phyloP scores from a whole-genome alignment of 2,797 vertebrate species.

The Carcharodon carcharias region DNA sequence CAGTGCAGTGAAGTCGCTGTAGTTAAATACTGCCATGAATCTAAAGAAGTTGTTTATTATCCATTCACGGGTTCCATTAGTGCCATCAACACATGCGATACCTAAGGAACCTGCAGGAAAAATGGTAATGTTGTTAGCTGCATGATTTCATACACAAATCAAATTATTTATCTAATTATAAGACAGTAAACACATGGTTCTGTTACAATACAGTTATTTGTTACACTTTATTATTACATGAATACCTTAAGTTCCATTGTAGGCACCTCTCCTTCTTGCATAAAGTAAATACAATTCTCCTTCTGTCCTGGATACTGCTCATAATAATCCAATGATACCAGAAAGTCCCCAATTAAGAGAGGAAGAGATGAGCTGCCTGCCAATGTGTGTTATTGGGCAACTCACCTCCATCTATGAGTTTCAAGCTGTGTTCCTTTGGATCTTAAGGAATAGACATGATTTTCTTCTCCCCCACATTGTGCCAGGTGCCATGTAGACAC shows the following conservation, averaged over 20 bases:
- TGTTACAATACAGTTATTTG: neutral
- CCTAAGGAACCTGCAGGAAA: neutral
- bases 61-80: conserved; percentile 4
- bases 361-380: neutral
- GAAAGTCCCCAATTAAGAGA: neutral
- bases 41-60: conserved; percentile 1
- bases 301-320: neutral
- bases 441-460: neutral
- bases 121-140: neutral
- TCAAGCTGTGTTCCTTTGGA: neutral
- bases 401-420: neutral
- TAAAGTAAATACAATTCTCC: neutral
- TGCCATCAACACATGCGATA: neutral
- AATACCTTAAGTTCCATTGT: neutral
- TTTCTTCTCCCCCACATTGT: neutral
- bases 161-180: neutral
- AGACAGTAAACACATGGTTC: neutral
- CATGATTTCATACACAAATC: neutral
- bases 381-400: neutral
- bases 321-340: neutral
- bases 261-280: neutral
- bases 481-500: neutral
- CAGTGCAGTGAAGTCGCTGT: neutral
- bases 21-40: neutral
- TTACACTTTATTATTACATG: neutral